A percentile compares a stretch with the other conserved stretches of the same genome.
Evolutionary conservation across 2,797 vertebrate genomes (phyloP).

Genomic region (Artibeus jamaicensis): DNA sequence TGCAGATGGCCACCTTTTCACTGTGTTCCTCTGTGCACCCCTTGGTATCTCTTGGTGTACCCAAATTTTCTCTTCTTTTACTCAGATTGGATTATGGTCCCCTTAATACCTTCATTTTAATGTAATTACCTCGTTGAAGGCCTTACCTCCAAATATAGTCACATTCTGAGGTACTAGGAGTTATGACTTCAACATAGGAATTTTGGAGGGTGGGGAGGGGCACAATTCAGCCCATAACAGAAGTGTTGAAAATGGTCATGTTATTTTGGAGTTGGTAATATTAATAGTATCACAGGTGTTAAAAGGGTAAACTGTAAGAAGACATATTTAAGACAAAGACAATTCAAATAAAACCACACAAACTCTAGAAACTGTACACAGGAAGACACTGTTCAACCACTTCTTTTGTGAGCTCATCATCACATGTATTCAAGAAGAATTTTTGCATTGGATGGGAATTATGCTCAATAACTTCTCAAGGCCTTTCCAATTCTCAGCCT

Average conservation of each 20-base stretch:
- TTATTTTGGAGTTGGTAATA: background rate
- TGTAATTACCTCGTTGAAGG: background rate
- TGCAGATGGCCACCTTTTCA: background rate
- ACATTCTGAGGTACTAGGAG: background rate
- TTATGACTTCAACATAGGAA: background rate
- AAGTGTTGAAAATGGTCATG: background rate
- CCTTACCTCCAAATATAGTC: background rate
- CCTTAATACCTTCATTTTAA: background rate
- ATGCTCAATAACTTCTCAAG: background rate
- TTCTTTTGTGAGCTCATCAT: background rate
- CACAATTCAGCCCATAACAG: background rate
- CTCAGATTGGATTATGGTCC: background rate
- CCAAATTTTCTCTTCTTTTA: background rate
- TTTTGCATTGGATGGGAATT: background rate
- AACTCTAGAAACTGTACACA: background rate
- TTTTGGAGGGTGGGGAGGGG: background rate
- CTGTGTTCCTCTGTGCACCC: background rate
- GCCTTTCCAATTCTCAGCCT: background rate
- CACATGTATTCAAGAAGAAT: background rate
- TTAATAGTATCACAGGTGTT: background rate
- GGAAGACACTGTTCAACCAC: background rate
- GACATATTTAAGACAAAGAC: background rate
- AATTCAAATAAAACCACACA: slow-evolving; percentile 9
- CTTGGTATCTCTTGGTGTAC: background rate
- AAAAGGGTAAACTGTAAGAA: background rate